Evolutionary conservation across 2,113 vertebrate species (phyloP).

Genomic region (Sinocyclocheilus rhinocerous): DNA sequence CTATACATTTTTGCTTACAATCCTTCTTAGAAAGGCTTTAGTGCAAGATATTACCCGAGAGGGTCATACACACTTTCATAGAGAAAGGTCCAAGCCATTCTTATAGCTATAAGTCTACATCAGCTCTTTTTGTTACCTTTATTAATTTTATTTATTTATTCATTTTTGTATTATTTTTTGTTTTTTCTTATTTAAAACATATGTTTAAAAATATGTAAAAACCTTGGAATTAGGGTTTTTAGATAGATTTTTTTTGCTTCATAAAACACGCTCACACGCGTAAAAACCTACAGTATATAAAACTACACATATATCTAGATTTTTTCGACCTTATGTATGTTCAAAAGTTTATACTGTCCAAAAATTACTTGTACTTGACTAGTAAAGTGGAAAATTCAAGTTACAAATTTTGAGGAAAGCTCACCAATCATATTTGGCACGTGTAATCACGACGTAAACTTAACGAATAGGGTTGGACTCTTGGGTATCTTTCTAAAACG

Average conservation of each 20-base stretch:
- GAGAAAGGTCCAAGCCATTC: not conserved
- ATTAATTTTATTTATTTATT: not conserved
- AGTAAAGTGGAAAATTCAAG: not conserved
- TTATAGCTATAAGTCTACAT: not conserved
- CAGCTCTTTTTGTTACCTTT: not conserved
- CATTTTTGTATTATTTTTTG: not conserved
- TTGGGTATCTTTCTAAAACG: not conserved
- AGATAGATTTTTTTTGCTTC: not conserved
- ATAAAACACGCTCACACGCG: not conserved
- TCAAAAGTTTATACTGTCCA: not conserved
- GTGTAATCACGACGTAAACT: not conserved
- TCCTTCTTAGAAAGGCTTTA: constrained; percentile 51
- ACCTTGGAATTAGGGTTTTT: not conserved
- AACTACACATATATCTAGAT: not conserved
- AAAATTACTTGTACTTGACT: not conserved
- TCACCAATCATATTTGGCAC: not conserved
- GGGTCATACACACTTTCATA: not conserved
- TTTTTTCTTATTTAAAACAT: not conserved
- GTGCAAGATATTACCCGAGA: constrained; percentile 41
- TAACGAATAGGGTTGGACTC: not conserved
- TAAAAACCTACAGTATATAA: too few species aligned
- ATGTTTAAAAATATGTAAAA: not conserved
- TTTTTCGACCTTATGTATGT: not conserved
- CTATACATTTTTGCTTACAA: constrained; percentile 38
- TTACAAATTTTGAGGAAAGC: not conserved